A percentile compares a stretch with the other conserved stretches of the same genome.
Conservation (phyloP, 1,140 invertebrate genomes). For the Bombus balteatus region DNA sequence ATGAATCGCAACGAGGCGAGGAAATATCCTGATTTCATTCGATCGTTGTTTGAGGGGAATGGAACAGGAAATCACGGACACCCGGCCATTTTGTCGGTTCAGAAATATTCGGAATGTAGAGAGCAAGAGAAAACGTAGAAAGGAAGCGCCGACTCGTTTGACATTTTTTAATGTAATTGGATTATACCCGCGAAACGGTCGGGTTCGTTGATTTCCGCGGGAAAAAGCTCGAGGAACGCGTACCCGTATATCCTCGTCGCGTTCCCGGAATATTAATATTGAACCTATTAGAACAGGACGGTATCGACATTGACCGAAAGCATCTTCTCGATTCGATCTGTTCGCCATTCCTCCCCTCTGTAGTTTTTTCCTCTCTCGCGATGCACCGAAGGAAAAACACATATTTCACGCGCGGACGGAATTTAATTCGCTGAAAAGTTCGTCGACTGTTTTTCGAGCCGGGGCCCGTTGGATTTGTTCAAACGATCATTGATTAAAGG, state of each 20-base stretch:
- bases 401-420: conserved; percentile 32
- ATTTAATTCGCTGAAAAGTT: conserved; percentile 38
- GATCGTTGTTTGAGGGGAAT: conserved; percentile 21
- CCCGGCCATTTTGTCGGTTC: conserved; percentile 15
- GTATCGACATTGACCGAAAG: conserved; percentile 12
- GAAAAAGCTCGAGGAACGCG: not conserved
- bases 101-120: not conserved
- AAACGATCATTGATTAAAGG: conserved; percentile 37
- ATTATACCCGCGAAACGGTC: conserved; percentile 1
- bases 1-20: conserved; percentile 6
- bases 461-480: not conserved
- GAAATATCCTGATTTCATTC: not conserved
- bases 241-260: not conserved
- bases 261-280: conserved; percentile 26
- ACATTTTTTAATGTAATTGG: conserved; percentile 41
- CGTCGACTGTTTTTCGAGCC: conserved; percentile 21
- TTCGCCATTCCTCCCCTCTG: not conserved
- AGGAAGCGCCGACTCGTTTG: not conserved
- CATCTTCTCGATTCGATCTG: conserved; percentile 13
- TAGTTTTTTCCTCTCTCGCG: not conserved
- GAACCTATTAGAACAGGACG: not conserved
- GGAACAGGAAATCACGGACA: conserved; percentile 23
- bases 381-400: conserved; percentile 20
- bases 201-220: conserved; percentile 11
- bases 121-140: not conserved